Base-by-base conservation (phyloP, 2,888 invertebrate genomes). In the Oscheius sp. region DNA sequence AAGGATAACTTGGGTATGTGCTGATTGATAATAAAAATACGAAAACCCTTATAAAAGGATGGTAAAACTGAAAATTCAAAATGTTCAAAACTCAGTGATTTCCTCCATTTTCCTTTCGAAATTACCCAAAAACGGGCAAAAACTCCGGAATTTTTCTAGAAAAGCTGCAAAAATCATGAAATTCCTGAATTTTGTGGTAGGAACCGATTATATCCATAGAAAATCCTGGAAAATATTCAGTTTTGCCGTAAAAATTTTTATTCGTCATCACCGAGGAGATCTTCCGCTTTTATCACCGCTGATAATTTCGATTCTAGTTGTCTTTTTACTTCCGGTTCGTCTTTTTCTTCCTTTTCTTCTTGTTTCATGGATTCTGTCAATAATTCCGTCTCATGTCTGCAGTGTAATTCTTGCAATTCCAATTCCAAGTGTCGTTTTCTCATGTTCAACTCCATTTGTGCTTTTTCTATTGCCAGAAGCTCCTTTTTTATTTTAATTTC, bases 241-340 rank as follows among this genome's bases (percentile, higher is more conserved):
- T 23, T 18, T 12, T 18, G 21, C 53, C 1, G 25, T 9, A 1
- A 53, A 21, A 18, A 9, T n/a, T n/a, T 21, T 53, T 53, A 53
- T 25, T 53, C 53, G 2, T 53, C 53, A 18, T 53, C 53, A 18
- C 53, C 53, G 18, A 53, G 12, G 53, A 53, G 53, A 53, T 53
- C 53, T 53, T 53, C 53, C 23, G 53, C 53, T 21, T 53, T 53
- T 2, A 53, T 53, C 16, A 23, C n/a, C 7, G 21, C 53, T 21
- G 25, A 21, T 25, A 53, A 12, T 16, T 25, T 21, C 9, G 53
- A 2, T 18, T 23, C 25, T 21, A 23, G 53, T 12, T n/a, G n/a
- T n/a, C n/a, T n/a, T n/a, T n/a, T n/a, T n/a, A n/a, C n/a, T n/a
- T n/a, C n/a, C n/a, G n/a, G n/a, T n/a, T n/a, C n/a, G n/a, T n/a